Evolutionary conservation across 2,888 invertebrate genomes (phyloP), one percentile per base, ranked within the genome.

Genomic region (Cylloceria caligata): DNA sequence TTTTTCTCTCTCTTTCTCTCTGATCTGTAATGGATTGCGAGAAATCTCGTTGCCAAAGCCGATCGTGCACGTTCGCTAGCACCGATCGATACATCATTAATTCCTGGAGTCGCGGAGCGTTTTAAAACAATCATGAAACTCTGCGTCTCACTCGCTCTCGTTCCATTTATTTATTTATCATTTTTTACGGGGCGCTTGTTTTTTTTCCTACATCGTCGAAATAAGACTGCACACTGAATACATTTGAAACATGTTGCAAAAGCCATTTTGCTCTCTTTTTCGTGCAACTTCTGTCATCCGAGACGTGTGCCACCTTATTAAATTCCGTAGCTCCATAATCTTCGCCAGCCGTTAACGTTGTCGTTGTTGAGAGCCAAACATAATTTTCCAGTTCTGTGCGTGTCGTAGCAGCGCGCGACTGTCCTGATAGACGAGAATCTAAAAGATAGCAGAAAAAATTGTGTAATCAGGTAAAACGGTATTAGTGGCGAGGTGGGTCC

Each of bases 401-500:
- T 13, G 57, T 71, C 45, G 47, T 16, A 71, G 64, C 55, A 73
- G 55, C 45, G 16, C 19, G 52, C 21, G 62, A 30, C 62, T 36
- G 42, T 39, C 69, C 74, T 34, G 36, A 52, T n/a, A 72, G 49
- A 52, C 42, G n/a, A 24, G 57, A 47, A 49, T 42, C 30, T 60
- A 67, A 45, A 60, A 62, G 11, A 19, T 49, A 16, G 47, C 55
- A 57, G 64, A 60, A 27, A 47, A 27, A 47, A 21, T 24, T 36
- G 62, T 69, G 78, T 78, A 78, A 78, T 81, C 78, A 74, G 81
- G 78, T 78, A 81, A 81, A 71, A 81, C 68, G 71, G 74, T 60
- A 67, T 71, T 57, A 75, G 75, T 72, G 60, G 65, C 34, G 57
- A 79, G 60, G 75, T 74, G 74, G 75, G 69, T 71, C 82, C 82